Evolutionary conservation across 2,888 invertebrate species (phyloP).

Genomic region (Lithophane ornitopus): DNA sequence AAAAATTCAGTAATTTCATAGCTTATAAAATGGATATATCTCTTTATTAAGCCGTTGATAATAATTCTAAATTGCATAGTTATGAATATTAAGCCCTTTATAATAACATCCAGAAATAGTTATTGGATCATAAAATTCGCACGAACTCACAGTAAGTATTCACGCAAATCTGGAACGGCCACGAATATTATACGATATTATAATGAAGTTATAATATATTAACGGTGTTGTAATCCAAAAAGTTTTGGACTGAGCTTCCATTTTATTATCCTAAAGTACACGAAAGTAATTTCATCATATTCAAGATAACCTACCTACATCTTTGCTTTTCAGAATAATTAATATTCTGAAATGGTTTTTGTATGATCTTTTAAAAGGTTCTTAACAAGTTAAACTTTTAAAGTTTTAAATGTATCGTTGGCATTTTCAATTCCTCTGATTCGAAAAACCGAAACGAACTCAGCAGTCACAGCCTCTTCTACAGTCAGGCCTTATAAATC

Average conservation of each 20-base stretch:
- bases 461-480: not conserved
- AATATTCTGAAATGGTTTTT: not conserved
- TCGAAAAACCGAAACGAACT: constrained; percentile 2
- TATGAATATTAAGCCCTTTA: constrained; percentile 3
- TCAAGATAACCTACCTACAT: not conserved
- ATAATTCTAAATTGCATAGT: constrained; percentile 3
- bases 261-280: not conserved
- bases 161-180: constrained; percentile 22
- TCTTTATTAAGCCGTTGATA: not conserved
- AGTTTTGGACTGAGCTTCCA: constrained; percentile 6
- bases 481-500: constrained; percentile 3
- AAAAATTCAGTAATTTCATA: not conserved
- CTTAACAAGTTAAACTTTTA: too few species aligned
- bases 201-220: constrained; percentile 20
- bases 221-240: constrained; percentile 17
- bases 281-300: not conserved
- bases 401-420: not conserved
- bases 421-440: constrained; percentile 3
- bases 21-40: not conserved
- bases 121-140: constrained; percentile 33
- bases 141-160: constrained; percentile 25
- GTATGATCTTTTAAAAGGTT: not conserved
- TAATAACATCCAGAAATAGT: constrained; percentile 12
- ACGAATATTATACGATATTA: constrained; percentile 31
- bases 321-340: not conserved